A percentile compares a stretch with the other conserved stretches of the same genome.
These are phyloP conservation scores for Nymphalis io DNA, from an alignment of 1,140 invertebrate genomes.

Conservation along the genomic window DNA sequence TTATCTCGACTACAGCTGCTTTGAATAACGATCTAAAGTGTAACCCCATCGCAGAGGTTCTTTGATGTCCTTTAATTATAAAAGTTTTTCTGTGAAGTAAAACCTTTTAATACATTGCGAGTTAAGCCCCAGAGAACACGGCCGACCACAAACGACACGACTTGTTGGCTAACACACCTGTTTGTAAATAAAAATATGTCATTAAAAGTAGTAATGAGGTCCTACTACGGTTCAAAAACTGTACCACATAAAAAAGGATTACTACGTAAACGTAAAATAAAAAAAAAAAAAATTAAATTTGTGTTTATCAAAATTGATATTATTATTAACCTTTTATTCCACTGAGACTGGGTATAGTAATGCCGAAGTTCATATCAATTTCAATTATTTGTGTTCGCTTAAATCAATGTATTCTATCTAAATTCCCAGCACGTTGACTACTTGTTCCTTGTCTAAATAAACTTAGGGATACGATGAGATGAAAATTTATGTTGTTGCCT, in stretches of 20 bases:
- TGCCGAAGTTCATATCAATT: conserved; percentile 7
- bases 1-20: conserved; percentile 70
- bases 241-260: no score
- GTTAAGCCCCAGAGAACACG: conserved; percentile 34
- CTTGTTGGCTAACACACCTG: conserved; percentile 41
- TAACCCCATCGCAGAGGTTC: conserved; percentile 72
- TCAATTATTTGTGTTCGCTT: conserved; percentile 25
- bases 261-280: no score
- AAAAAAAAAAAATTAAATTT: not conserved
- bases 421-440: conserved; percentile 36
- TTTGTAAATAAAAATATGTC: conserved; percentile 36
- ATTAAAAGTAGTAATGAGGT: conserved; percentile 13
- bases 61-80: conserved; percentile 79
- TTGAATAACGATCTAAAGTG: conserved; percentile 75
- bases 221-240: not conserved
- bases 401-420: conserved; percentile 34
- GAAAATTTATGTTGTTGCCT: conserved; percentile 52
- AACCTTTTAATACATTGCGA: conserved; percentile 61
- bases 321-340: not conserved
- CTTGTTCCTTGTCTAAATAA: conserved; percentile 40
- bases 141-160: conserved; percentile 45
- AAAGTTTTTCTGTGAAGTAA: conserved; percentile 72
- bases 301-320: not conserved
- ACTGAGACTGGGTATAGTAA: not conserved
- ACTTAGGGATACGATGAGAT: conserved; percentile 43